Evolutionary conservation across 2,113 vertebrate species (phyloP).

Genomic region (Calyptommatus sinebrachiatus): DNA sequence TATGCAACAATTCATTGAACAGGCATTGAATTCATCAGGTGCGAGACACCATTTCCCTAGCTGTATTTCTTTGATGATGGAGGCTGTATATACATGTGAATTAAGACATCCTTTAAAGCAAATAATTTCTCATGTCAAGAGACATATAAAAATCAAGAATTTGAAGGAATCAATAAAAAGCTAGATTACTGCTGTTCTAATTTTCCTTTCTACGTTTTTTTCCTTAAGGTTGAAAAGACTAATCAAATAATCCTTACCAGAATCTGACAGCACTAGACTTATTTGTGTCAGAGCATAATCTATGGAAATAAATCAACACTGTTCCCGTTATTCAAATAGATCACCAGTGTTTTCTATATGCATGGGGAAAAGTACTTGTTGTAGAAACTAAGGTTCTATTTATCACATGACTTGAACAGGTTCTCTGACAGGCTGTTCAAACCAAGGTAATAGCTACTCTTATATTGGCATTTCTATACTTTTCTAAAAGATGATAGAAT

Average conservation of each 20-base stretch:
- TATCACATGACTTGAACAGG: no score
- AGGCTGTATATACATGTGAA: constrained; percentile 11
- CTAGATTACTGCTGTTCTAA: constrained; percentile 20
- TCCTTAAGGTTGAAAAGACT: constrained; percentile 37
- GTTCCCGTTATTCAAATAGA: constrained; percentile 40
- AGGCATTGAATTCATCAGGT: constrained; percentile 48
- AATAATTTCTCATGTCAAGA: constrained; percentile 39
- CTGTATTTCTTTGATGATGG: constrained; percentile 42
- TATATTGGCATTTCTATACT: no score
- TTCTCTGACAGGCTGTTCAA: no score
- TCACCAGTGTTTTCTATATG: constrained; percentile 23
- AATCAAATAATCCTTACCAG: constrained; percentile 37
- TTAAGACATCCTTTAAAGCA: constrained; percentile 28
- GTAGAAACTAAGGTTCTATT: neutral
- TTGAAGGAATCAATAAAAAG: constrained; percentile 32
- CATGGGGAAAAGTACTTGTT: neutral
- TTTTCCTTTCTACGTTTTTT: constrained; percentile 24
- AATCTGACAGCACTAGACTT: constrained; percentile 49
- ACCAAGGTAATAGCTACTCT: no score
- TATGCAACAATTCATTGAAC: constrained; percentile 54
- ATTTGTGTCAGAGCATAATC: constrained; percentile 23
- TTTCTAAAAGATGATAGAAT: no score
- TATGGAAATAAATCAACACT: constrained; percentile 47
- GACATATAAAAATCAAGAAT: constrained; percentile 27
- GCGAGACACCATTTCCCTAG: constrained; percentile 49